A percentile compares a stretch with the other conserved stretches of the same genome.
Evolutionary conservation across 2,797 vertebrate genomes (phyloP).

Genomic region (Schizothorax lantsangensis): DNA sequence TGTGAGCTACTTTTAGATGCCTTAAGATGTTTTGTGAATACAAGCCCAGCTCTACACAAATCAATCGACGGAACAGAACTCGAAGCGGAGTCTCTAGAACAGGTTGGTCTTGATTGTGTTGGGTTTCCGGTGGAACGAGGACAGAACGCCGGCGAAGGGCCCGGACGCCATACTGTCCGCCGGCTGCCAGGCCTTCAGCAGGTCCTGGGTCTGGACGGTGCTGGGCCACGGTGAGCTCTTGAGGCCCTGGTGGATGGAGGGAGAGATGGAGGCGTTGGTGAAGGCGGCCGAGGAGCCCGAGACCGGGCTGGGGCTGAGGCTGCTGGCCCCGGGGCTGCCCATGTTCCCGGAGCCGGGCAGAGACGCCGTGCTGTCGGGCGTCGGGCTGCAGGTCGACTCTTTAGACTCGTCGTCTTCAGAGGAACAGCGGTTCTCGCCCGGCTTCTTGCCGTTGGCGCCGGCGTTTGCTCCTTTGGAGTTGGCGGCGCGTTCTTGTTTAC

Average conservation of each 20-base stretch:
- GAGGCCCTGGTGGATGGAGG: slow-evolving; percentile 82
- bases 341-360: slow-evolving; percentile 84
- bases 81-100: slow-evolving; percentile 79
- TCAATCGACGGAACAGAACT: neutral
- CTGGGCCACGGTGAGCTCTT: slow-evolving; percentile 88
- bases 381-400: slow-evolving; percentile 94
- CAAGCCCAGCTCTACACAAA: neutral
- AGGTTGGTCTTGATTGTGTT: slow-evolving; percentile 91
- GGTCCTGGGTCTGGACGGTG: slow-evolving; percentile 83
- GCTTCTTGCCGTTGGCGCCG: slow-evolving; percentile 76
- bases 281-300: slow-evolving; percentile 75
- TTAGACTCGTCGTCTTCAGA: slow-evolving; percentile 96
- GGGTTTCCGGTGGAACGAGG: slow-evolving; percentile 95
- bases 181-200: slow-evolving; percentile 95
- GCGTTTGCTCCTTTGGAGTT: slow-evolving; percentile 82
- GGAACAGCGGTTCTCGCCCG: slow-evolving; percentile 85
- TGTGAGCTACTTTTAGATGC: neutral
- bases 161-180: slow-evolving; percentile 89
- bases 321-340: slow-evolving; percentile 82
- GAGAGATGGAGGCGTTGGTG: slow-evolving; percentile 78
- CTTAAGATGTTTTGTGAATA: neutral
- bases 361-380: slow-evolving; percentile 95
- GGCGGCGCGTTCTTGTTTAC: slow-evolving; percentile 91
- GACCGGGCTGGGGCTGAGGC: slow-evolving; percentile 89
- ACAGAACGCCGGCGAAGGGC: slow-evolving; percentile 93